Conservation (phyloP, 2,888 invertebrate genomes). For the Brenthis ino region DNA sequence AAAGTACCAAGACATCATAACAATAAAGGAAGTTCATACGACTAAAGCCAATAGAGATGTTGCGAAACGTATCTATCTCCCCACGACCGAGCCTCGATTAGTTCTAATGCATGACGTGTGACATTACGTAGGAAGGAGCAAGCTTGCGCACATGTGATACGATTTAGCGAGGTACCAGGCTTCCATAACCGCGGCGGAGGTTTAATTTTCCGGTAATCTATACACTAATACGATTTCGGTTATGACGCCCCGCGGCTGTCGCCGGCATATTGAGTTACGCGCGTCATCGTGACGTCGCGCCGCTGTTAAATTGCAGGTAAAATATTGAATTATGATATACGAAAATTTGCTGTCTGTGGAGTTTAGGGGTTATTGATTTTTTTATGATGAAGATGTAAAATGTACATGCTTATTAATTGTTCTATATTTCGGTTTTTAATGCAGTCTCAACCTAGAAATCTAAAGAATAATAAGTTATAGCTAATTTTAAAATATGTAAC, state of each 20-base stretch:
- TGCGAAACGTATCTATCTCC: neutral
- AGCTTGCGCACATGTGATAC: too few relatives aligned
- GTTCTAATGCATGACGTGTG: slow-evolving; percentile 5
- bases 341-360: slow-evolving; percentile 40
- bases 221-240: slow-evolving; percentile 45
- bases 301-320: slow-evolving; percentile 43
- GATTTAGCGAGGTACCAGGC: slow-evolving; percentile 14
- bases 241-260: slow-evolving; percentile 37
- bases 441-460: neutral
- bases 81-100: neutral
- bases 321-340: slow-evolving; percentile 37
- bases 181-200: slow-evolving; percentile 35
- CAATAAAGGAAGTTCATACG: neutral
- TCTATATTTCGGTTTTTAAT: too few relatives aligned
- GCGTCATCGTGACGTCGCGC: slow-evolving; percentile 39
- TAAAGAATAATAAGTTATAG: neutral
- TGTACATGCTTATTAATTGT: too few relatives aligned
- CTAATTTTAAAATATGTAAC: too few relatives aligned
- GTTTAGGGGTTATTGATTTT: slow-evolving; percentile 8
- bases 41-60: slow-evolving; percentile 1
- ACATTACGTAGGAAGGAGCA: neutral
- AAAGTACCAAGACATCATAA: slow-evolving; percentile 7
- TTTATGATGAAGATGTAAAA: too few relatives aligned
- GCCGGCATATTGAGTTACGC: slow-evolving; percentile 45
- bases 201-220: slow-evolving; percentile 45